Percentiles rank a stretch among this genome's conserved stretches.
These are phyloP conservation scores for Tokudaia muenninki DNA, from an alignment of 2,797 vertebrate species.

Conservation along the genomic window DNA sequence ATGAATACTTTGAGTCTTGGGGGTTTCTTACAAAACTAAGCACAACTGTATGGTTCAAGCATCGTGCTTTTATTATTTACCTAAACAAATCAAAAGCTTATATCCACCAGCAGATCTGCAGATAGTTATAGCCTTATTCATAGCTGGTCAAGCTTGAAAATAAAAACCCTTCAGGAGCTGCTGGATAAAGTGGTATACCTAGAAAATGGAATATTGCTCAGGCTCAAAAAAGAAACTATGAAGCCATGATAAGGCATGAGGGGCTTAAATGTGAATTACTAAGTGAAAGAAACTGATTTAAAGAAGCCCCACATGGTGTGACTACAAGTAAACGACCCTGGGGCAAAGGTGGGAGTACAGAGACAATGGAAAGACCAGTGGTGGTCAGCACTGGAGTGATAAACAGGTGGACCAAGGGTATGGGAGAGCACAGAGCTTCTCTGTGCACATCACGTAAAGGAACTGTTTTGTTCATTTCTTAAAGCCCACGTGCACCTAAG, in stretches of 20 bases:
- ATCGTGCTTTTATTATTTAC: background rate
- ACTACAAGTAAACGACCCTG: background rate
- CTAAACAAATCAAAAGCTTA: background rate
- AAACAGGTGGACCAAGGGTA: background rate
- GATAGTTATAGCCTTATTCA: constrained; percentile 29
- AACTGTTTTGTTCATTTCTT: background rate
- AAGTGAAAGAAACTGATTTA: constrained; percentile 11
- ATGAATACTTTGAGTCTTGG: background rate
- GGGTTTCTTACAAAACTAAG: constrained; percentile 28
- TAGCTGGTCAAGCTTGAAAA: constrained; percentile 23
- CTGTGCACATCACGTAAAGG: background rate
- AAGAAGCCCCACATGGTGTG: background rate
- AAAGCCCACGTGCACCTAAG: background rate
- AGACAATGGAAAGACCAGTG: background rate
- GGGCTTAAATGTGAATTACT: background rate
- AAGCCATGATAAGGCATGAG: constrained; percentile 13
- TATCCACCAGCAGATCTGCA: background rate
- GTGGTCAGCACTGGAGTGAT: background rate
- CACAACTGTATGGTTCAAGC: background rate
- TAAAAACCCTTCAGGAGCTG: background rate
- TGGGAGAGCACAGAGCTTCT: background rate
- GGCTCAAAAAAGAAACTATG: constrained; percentile 45
- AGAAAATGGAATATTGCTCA: background rate
- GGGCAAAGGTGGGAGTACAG: constrained; percentile 18
- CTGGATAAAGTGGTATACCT: background rate